These are phyloP conservation scores for Eucera pruinosa DNA, from an alignment of 2,888 invertebrate species.

Conservation along the genomic window DNA sequence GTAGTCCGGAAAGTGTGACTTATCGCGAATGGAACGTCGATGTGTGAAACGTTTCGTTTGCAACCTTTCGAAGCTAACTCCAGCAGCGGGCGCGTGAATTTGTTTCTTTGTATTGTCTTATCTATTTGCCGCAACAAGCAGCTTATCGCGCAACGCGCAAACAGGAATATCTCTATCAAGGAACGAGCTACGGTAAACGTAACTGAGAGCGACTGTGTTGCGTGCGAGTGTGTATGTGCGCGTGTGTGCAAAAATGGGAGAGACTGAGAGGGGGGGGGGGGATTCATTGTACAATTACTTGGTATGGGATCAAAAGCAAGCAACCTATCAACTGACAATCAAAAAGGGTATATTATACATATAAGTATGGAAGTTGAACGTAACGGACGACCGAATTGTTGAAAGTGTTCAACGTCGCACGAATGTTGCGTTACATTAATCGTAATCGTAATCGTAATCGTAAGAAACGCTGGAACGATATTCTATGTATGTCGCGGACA, in stretches of 20 bases:
- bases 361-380: constrained; percentile 23
- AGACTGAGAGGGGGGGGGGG: too few relatives aligned
- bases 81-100: too few relatives aligned
- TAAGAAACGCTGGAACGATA: not conserved
- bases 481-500: constrained; percentile 1
- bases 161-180: too few relatives aligned
- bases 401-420: not conserved
- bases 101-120: too few relatives aligned
- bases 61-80: not conserved
- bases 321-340: constrained; percentile 58
- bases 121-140: too few relatives aligned
- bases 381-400: too few relatives aligned
- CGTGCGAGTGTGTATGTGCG: too few relatives aligned
- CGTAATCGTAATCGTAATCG: too few relatives aligned
- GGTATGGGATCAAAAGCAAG: constrained; percentile 52
- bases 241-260: constrained; percentile 1
- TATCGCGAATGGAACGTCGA: not conserved
- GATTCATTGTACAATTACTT: constrained; percentile 27
- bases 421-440: not conserved
- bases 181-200: too few relatives aligned
- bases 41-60: not conserved
- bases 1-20: too few relatives aligned
- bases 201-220: too few relatives aligned
- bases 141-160: too few relatives aligned
- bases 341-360: constrained; percentile 22